phyloP scores from a whole-genome alignment of 2,797 vertebrate species.

The Etheostoma nigrum region DNA sequence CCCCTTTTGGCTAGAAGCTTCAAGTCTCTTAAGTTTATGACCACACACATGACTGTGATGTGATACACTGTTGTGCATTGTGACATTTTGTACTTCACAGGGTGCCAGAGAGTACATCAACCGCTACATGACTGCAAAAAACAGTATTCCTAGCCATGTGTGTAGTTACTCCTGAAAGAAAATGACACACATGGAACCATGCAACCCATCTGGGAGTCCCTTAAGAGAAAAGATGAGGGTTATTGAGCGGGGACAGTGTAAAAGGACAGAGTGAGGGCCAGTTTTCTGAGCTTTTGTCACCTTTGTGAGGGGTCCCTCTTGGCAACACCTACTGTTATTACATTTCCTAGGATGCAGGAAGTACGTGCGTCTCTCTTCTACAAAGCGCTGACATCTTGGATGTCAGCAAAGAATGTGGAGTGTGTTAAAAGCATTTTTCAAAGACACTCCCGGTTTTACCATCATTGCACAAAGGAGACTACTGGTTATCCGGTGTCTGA shows the following conservation, averaged over 20 bases:
- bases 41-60: constrained; percentile 16
- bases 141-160: constrained; percentile 1
- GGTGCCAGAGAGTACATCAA: constrained; percentile 26
- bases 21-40: constrained; percentile 18
- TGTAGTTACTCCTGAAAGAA: constrained; percentile 23
- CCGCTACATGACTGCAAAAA: constrained; percentile 21
- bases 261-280: constrained; percentile 35
- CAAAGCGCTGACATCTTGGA: constrained; percentile 74
- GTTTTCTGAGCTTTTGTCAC: constrained; percentile 66
- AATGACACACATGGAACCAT: constrained; percentile 24
- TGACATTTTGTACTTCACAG: constrained; percentile 26
- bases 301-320: constrained; percentile 53
- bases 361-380: constrained; percentile 59
- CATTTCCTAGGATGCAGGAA: constrained; percentile 62
- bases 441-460: constrained; percentile 60
- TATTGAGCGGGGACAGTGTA: constrained; percentile 18
- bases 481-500: constrained; percentile 69
- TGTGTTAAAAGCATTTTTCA: constrained; percentile 70
- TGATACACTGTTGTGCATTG: constrained; percentile 34
- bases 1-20: constrained; percentile 17
- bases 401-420: constrained; percentile 52
- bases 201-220: constrained; percentile 36
- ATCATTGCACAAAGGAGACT: constrained; percentile 53
- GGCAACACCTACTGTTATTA: constrained; percentile 65
- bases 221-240: constrained; percentile 42